Base-by-base conservation (phyloP, 2,797 vertebrate genomes). In the Ceryle rudis region DNA sequence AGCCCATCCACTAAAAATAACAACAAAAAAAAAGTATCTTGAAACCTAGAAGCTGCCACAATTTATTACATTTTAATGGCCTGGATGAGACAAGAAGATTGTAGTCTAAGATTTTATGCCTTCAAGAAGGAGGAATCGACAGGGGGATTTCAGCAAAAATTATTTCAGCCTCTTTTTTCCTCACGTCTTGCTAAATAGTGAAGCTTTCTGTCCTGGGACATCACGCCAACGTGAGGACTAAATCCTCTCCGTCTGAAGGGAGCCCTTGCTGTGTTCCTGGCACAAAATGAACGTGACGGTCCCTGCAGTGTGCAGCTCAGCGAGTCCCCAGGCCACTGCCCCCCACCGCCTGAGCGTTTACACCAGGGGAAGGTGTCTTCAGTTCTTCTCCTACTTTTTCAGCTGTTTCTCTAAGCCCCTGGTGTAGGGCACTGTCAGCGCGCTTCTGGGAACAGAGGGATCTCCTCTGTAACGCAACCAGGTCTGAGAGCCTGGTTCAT, bases 81-180 rank as follows among this genome's bases (percentile, higher is more conserved):
- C 33, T 65, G 35, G 64, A 60, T 75, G 47, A 94, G 66, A 84
- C 85, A 89, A 86, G 60, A 86, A 94, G 96, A 91, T 25, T 75
- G 42, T 35, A 79, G 81, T 75, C 54, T 54, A 62, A 47, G 46
- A 75, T 75, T 81, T 89, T 86, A 74, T 33, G 41, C 37, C 31
- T 57, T 79, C 23, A 49, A 77, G 29, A 33, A 44, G 23, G 39
- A 89, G 7, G 23, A 86, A 72, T 64, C 54, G 86, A 51, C 3
- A 0, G 39, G 19, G 31, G 33, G 19, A 82, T 64, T 91, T 77
- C 52, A 74, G 41, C 42, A 94, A 81, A 88, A 93, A 31, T 42
- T 33, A 69, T 79, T 74, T 75, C 77, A 85, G 41, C n/a, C 23
- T 84, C 54, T 90, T 95, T 95, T 41, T 65, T 54, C 65, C n/a